Evolutionary conservation across 2,888 invertebrate species (phyloP).

Genomic region (Tinea semifulvella): DNA sequence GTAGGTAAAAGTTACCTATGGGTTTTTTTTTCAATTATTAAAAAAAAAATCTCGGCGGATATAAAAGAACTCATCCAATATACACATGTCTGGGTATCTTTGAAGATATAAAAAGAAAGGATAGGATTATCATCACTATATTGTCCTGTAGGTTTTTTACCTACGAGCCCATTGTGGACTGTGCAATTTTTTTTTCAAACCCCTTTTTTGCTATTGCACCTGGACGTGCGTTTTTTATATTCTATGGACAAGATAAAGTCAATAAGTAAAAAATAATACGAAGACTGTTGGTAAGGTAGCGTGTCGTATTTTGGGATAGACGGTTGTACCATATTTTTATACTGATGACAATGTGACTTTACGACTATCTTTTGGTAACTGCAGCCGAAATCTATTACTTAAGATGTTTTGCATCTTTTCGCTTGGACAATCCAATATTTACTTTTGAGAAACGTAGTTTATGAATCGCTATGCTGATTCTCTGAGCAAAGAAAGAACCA

Average conservation of each 20-base stretch:
- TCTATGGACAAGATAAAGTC: conserved; percentile 35
- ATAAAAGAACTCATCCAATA: conserved; percentile 9
- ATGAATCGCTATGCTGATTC: too few relatives aligned
- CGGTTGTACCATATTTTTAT: too few relatives aligned
- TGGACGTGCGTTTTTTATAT: conserved; percentile 49
- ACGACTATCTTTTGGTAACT: too few relatives aligned
- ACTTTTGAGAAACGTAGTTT: too few relatives aligned
- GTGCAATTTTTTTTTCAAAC: conserved; percentile 28
- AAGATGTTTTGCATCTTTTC: too few relatives aligned
- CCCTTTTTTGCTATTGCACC: conserved; percentile 32
- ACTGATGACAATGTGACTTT: too few relatives aligned
- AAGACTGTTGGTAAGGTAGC: background rate
- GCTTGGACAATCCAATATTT: too few relatives aligned
- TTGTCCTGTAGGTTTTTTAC: conserved; percentile 26
- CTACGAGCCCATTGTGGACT: conserved; percentile 23
- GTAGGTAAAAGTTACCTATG: too few relatives aligned
- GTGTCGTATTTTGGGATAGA: too few relatives aligned
- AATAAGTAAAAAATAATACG: conserved; percentile 43
- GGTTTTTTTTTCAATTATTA: conserved; percentile 1
- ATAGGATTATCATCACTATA: conserved; percentile 37
- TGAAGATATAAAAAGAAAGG: conserved; percentile 26
- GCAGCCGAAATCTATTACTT: too few relatives aligned
- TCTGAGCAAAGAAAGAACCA: too few relatives aligned
- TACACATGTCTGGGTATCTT: conserved; percentile 24
- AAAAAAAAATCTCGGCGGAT: conserved; percentile 5